Conservation (phyloP, 2,888 invertebrate species). For the Rapana venosa region DNA sequence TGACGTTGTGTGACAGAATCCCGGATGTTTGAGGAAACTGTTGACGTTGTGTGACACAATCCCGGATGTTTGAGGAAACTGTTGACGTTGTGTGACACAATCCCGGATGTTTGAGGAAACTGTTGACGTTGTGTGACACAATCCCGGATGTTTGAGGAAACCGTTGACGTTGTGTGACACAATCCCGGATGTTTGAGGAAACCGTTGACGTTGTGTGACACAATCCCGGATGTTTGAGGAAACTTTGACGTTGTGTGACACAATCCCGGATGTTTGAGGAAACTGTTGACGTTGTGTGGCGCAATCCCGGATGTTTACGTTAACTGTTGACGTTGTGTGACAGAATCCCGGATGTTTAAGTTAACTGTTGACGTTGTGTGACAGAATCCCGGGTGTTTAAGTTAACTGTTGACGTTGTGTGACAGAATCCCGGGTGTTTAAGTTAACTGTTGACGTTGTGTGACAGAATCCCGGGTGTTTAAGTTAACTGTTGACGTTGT, state of each 20-base stretch:
- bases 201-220: constrained; percentile 1
- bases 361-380: background rate
- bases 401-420: background rate
- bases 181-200: background rate
- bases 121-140: background rate
- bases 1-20: background rate
- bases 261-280: background rate
- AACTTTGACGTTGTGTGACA: background rate
- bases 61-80: background rate
- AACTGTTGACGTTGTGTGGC: background rate
- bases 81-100: constrained; percentile 28
- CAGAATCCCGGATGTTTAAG: constrained; percentile 41
- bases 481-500: background rate
- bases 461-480: constrained; percentile 41
- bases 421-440: background rate
- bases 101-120: constrained; percentile 19
- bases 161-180: background rate
- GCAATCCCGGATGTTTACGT: background rate
- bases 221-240: constrained; percentile 34
- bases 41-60: background rate
- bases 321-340: background rate
- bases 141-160: background rate
- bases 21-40: no score
- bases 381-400: background rate
- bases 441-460: background rate